Conservation (phyloP, 2,797 vertebrate species). For the Sciaenops ocellatus region DNA sequence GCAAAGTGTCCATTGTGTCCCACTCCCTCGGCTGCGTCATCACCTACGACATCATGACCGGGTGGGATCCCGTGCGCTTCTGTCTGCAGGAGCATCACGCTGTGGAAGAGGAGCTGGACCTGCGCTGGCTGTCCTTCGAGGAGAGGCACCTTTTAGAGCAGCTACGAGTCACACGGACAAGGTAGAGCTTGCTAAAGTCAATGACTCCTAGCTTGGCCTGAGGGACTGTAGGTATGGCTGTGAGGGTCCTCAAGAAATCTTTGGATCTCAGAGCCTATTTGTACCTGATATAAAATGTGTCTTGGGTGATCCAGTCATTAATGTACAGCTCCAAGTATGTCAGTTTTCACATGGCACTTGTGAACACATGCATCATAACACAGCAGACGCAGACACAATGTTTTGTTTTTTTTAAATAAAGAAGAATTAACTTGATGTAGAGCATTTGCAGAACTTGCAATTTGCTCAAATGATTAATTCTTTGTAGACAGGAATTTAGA, state of each 20-base stretch:
- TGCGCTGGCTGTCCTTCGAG: conserved; percentile 90
- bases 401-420: too few relatives aligned
- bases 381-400: too few relatives aligned
- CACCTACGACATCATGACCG: conserved; percentile 98
- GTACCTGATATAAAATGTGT: too few relatives aligned
- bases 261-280: too few relatives aligned
- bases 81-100: conserved; percentile 93
- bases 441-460: too few relatives aligned
- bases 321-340: too few relatives aligned
- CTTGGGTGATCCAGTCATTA: too few relatives aligned
- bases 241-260: neutral
- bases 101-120: conserved; percentile 89
- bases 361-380: too few relatives aligned
- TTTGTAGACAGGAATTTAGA: too few relatives aligned
- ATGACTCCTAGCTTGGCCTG: neutral
- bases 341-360: too few relatives aligned
- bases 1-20: conserved; percentile 97
- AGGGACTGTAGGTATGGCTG: neutral
- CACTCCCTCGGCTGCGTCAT: conserved; percentile 98
- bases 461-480: too few relatives aligned
- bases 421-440: too few relatives aligned
- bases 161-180: conserved; percentile 88
- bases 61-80: conserved; percentile 96
- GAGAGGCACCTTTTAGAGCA: conserved; percentile 92
- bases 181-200: conserved; percentile 77